Evolutionary conservation across 2,888 invertebrate species (phyloP), one percentile per base, ranked within the genome.

Genomic region (Drosophila merina): DNA sequence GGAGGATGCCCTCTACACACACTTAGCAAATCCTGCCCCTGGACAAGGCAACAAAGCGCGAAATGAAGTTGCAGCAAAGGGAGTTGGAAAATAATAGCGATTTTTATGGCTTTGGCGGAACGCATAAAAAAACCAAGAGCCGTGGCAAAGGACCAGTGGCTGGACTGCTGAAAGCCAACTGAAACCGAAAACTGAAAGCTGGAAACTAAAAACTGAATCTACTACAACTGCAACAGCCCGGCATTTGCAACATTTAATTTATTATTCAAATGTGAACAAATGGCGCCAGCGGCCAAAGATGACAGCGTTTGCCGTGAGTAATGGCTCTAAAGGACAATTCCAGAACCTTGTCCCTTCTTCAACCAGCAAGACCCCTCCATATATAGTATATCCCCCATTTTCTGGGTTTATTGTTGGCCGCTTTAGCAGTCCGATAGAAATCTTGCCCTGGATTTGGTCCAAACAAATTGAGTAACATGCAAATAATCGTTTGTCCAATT

Each of bases 221-320:
- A 67, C 59, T 78, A 67, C 59, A 66, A 86, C 33, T 68, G 66
- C 68, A 63, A 48, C 69, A 38, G 64, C 54, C 25, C 75, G 78
- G 76, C 87, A 84, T 81, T 88, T 84, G 85, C 88, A 88, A 81
- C 82, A 84, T 88, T 87, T 85, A 88, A 84, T 88, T 84, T 84
- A 84, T 87, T 87, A 84, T 84, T 85, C 87, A 84, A 84, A 84
- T 84, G 88, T 75, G 85, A 84, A 84, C 88, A 88, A 84, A 84
- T 84, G 88, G 79, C 72, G 73, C 71, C 64, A 74, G 68, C 74
- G 67, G 74, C 73, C 88, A 84, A 78, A 86, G 87, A 88, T 88
- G 88, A 84, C 84, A 88, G 76, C 57, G 51, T 30, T 10, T 44
- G 47, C 44, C 57, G 72, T 84, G 88, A 84, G 54, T 84, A 87